phyloP scores from a whole-genome alignment of 2,888 invertebrate genomes.

The Escarpia spicata region DNA sequence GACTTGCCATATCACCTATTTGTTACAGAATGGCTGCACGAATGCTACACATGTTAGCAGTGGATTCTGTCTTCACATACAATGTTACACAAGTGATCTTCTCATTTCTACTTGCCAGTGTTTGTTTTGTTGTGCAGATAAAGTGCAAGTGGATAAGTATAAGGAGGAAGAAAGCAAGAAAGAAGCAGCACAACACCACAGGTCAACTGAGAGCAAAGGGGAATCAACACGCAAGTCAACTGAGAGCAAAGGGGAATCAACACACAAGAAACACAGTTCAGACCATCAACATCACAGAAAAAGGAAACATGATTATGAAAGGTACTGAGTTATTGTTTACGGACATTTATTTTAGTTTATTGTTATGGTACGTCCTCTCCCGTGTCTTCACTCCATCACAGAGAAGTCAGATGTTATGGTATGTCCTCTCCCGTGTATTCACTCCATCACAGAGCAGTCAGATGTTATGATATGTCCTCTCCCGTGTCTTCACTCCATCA shows the following conservation, averaged over 20 bases:
- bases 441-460: too few relatives aligned
- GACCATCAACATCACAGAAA: not conserved
- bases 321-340: not conserved
- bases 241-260: too few relatives aligned
- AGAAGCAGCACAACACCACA: not conserved
- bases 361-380: too few relatives aligned
- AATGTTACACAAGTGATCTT: not conserved
- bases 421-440: too few relatives aligned
- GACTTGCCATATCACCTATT: too few relatives aligned
- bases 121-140: constrained; percentile 43
- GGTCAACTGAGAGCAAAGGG: constrained; percentile 21
- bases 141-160: constrained; percentile 49
- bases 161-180: constrained; percentile 37
- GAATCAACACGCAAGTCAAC: not conserved
- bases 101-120: not conserved
- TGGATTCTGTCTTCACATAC: not conserved
- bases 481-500: too few relatives aligned
- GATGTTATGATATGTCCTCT: too few relatives aligned
- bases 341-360: not conserved
- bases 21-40: not conserved
- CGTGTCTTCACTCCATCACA: too few relatives aligned
- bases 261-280: not conserved
- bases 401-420: too few relatives aligned
- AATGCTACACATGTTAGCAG: not conserved
- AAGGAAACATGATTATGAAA: not conserved